Base-by-base conservation (phyloP, 2,113 vertebrate species). In the Herpailurus yagouaroundi region DNA sequence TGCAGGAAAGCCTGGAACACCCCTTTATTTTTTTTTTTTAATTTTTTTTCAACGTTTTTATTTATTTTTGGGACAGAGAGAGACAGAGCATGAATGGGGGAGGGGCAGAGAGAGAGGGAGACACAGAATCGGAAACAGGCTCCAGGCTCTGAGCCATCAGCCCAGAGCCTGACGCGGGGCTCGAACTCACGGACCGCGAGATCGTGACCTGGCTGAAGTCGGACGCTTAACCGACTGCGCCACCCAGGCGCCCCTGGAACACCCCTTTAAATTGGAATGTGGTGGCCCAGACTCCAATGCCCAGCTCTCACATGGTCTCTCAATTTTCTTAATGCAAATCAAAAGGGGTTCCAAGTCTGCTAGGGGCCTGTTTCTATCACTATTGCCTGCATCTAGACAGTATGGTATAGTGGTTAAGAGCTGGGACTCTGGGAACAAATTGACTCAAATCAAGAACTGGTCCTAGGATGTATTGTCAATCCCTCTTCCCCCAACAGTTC, bases 401-500 rank as follows among this genome's bases (percentile, higher is more conserved):
- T 19, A 23, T 6, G 85, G 7, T 4, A 36, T 0, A 68, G 36
- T 48, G 25, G 11, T 63, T 86, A 13, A 88, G 29, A 79, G 6
- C 14, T 55, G 77, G 41, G 16, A 60, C 13, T 81, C 21, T 45
- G 15, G 27, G 57, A 12, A 64, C 1, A 33, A 36, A 41, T 10
- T 13, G 25, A 3, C 21, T 66, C 27, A 50, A 57, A 57, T 91
- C 13, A 90, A 52, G 19, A 66, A 48, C 7, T 36, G 0, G 29
- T 55, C 74, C 16, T 93, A 81, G 3, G 16, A 85, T 85, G 90
- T 57, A 76, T 19, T 60, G 1, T 27, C 25, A 45, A 5, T 0
- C 0, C 4, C 7, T 9, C 2, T 25, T 25, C 1, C 9, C 11
- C 4, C 29, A 36, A 9, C 5, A 63, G 71, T 45, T 48, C 57